Conservation (phyloP, 1,140 invertebrate genomes). For the Drosophila lini region DNA sequence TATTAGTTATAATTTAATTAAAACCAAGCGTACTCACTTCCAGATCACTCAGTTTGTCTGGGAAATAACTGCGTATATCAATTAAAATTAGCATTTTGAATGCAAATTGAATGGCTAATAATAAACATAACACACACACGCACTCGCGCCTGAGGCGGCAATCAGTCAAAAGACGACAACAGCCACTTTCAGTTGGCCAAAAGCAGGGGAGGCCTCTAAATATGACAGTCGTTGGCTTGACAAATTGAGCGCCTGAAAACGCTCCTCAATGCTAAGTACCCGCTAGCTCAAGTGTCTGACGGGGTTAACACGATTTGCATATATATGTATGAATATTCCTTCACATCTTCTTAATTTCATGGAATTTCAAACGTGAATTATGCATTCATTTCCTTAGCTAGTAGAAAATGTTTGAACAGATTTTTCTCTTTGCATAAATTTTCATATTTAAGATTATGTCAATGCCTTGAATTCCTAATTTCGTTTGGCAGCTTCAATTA, state of each 20-base stretch:
- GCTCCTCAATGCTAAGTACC: conserved; percentile 26
- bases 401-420: conserved; percentile 6
- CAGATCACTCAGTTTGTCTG: not conserved
- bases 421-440: conserved; percentile 16
- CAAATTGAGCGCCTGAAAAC: conserved; percentile 25
- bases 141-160: conserved; percentile 43
- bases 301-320: conserved; percentile 48
- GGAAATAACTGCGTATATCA: conserved; percentile 24
- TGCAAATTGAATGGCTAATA: conserved; percentile 50
- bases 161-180: conserved; percentile 66
- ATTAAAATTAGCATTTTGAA: conserved; percentile 32
- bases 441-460: conserved; percentile 1
- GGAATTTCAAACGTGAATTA: conserved; percentile 32
- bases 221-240: conserved; percentile 27
- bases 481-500: conserved; percentile 9
- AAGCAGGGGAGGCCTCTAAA: conserved; percentile 27
- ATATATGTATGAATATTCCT: conserved; percentile 31
- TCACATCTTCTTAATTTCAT: conserved; percentile 23
- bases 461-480: conserved; percentile 7
- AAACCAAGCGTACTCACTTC: not conserved
- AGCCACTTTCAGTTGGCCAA: conserved; percentile 50
- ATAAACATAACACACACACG: conserved; percentile 34
- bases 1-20: not conserved
- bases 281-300: conserved; percentile 8
- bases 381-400: conserved; percentile 13